These are phyloP conservation scores for Campoplex nolae DNA, from an alignment of 2,888 invertebrate species.

Conservation along the genomic window DNA sequence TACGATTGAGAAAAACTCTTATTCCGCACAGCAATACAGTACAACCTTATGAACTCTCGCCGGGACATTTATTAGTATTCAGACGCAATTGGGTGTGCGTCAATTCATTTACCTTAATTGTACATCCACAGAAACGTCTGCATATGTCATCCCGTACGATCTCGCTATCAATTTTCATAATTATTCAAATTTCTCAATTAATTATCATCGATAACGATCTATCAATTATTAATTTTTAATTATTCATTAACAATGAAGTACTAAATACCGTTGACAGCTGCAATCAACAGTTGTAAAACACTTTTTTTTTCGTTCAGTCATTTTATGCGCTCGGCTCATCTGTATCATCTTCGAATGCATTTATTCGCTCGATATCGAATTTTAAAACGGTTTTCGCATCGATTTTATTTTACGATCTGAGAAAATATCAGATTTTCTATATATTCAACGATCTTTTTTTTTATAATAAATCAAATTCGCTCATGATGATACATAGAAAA, in stretches of 20 bases:
- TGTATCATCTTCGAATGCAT: neutral
- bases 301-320: neutral
- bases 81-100: constrained; percentile 59
- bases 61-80: constrained; percentile 35
- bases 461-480: too few species aligned
- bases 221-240: neutral
- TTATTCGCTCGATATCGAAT: neutral
- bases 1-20: constrained; percentile 48
- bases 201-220: neutral
- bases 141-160: neutral
- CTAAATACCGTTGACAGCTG: neutral
- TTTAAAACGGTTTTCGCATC: neutral
- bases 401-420: neutral
- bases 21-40: constrained; percentile 22
- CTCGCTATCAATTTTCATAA: neutral
- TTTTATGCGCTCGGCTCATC: neutral
- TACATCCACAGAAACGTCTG: neutral
- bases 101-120: constrained; percentile 34
- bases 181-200: constrained; percentile 10
- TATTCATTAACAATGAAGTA: neutral
- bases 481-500: too few species aligned
- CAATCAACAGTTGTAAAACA: neutral
- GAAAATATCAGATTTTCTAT: too few species aligned
- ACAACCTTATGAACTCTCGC: constrained; percentile 19
- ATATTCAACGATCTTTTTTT: too few species aligned